A percentile compares a stretch with the other conserved stretches of the same genome.
Conservation (phyloP, 2,888 invertebrate genomes). For the Antheraea yamamai region DNA sequence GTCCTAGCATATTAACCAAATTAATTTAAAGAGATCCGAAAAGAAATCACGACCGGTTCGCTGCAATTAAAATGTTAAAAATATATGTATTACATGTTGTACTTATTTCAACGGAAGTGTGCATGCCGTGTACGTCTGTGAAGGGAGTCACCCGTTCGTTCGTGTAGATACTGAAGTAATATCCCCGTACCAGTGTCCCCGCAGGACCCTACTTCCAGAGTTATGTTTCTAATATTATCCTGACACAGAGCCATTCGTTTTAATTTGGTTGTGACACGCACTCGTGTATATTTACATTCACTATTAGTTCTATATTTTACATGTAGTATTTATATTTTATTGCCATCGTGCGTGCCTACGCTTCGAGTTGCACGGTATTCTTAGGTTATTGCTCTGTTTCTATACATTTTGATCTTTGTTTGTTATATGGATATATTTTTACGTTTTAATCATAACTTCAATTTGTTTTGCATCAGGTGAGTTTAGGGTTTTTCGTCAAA, state of each 20-base stretch:
- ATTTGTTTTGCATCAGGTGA: background rate
- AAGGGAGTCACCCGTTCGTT: background rate
- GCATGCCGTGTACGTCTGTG: background rate
- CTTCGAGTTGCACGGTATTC: background rate
- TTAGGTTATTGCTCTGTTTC: background rate
- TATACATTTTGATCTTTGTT: background rate
- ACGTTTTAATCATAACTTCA: background rate
- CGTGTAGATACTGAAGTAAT: background rate
- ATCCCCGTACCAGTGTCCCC: background rate
- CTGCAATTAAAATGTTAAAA: too few relatives aligned
- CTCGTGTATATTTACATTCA: background rate
- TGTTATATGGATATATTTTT: background rate
- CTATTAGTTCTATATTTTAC: background rate
- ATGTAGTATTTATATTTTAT: background rate
- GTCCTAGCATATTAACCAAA: too few relatives aligned
- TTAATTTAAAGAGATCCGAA: too few relatives aligned
- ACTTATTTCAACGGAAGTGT: background rate
- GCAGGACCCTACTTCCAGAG: background rate
- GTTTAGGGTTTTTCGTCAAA: too few relatives aligned
- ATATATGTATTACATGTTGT: background rate
- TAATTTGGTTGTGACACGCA: background rate
- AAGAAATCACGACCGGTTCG: too few relatives aligned
- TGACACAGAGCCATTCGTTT: background rate
- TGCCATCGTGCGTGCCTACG: background rate
- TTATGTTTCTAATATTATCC: slow-evolving; percentile 8